Base-by-base conservation (phyloP, 2,113 vertebrate species). In the Pluvialis apricaria region DNA sequence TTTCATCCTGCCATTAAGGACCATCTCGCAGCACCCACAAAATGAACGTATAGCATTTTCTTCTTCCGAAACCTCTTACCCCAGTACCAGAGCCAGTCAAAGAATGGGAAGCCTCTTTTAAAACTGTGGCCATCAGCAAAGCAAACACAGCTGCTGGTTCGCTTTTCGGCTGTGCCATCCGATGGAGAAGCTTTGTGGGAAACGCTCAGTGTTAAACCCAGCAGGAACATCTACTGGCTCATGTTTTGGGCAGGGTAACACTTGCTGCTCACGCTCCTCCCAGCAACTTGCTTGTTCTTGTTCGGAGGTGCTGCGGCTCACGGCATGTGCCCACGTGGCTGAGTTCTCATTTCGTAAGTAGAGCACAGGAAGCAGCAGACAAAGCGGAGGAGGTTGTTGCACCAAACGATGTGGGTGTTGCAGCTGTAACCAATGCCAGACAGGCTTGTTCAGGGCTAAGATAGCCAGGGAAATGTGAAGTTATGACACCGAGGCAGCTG, bases 111-210 rank as follows among this genome's bases (percentile, higher is more conserved):
- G 15, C n/a, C 13, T 11, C 57, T 18, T 81, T 57, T 15, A 19
- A 19, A 47, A 52, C 85, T 32, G 40, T 10, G 55, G 52, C 90
- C 70, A 18, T 75, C 66, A 8, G 14, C 54, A 86, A 76, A 71
- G 90, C 97, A 64, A 89, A 72, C 24, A 3, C 38, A 82, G 91
- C 70, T 86, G 95, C 96, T 95, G 86, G 64, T 68, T 86, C 10
- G 4, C 64, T 81, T 38, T 79, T 7, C 86, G 68, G 58, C 69
- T 15, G 22, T 12, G 15, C 80, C 77, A 15, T 6, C 80, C 1
- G 1, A 28, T 18, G 85, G 69, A 85, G 93, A 64, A 91, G 77
- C 93, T 62, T 64, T 1, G 0, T 44, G 71, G 76, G 15, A 36
- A 68, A 51, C 2, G 3, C 79, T 52, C 10, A 1, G 11, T 24